Evolutionary conservation across 2,113 vertebrate genomes (phyloP).

Genomic region (Oenanthe melanoleuca): DNA sequence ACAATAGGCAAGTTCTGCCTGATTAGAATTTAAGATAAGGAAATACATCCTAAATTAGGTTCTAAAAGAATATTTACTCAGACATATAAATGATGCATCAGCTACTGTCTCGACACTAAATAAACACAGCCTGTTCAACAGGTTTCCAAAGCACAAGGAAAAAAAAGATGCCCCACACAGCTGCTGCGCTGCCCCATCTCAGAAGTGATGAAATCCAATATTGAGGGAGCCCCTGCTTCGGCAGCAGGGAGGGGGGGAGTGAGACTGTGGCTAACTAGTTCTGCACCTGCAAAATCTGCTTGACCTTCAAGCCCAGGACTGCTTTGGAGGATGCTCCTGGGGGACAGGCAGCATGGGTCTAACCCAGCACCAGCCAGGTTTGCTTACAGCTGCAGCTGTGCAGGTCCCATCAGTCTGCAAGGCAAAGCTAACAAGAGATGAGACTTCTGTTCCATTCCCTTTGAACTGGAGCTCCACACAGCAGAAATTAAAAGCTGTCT

Average conservation of each 20-base stretch:
- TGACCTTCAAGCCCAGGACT: neutral
- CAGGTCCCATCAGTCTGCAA: neutral
- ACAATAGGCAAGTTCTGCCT: neutral
- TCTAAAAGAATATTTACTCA: neutral
- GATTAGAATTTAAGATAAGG: neutral
- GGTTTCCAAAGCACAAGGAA: neutral
- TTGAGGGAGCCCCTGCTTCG: neutral
- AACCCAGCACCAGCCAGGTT: neutral
- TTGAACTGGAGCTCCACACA: neutral
- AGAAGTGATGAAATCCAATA: neutral
- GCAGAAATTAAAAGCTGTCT: neutral
- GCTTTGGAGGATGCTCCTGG: neutral
- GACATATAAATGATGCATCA: neutral
- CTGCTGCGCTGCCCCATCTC: fast-evolving
- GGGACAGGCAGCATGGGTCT: neutral
- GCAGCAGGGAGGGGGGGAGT: fast-evolving
- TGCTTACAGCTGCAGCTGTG: neutral
- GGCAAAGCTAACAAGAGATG: neutral
- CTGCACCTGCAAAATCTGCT: neutral
- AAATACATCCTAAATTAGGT: neutral
- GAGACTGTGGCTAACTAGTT: neutral
- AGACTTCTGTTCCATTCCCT: neutral
- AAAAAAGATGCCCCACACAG: neutral
- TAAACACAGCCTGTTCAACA: neutral
- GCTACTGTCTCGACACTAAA: neutral